Evolutionary conservation across 1,140 invertebrate species (phyloP).

Genomic region (Globodera ellingtonae): DNA sequence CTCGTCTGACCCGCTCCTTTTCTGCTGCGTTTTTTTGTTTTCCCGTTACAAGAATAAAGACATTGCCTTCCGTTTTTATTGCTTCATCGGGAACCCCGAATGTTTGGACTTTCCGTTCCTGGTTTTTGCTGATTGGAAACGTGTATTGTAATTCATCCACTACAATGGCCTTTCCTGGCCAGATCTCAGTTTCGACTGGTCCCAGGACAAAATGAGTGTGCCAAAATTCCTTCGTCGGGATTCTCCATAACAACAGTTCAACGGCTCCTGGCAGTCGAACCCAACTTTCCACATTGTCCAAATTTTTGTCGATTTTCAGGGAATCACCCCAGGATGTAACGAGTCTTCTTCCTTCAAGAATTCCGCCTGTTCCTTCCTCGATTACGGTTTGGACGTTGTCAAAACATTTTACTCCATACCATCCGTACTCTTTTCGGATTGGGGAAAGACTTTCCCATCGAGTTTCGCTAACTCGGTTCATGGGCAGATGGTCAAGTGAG

Average conservation of each 20-base stretch:
- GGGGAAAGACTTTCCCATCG: not conserved
- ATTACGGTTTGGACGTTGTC: not conserved
- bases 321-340: not conserved
- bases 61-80: too few relatives aligned
- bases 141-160: not conserved
- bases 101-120: too few relatives aligned
- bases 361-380: constrained; percentile 3
- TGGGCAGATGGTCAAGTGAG: not conserved
- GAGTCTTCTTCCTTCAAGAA: not conserved
- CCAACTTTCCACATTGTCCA: not conserved
- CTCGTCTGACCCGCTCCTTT: too few relatives aligned
- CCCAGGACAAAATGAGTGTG: not conserved
- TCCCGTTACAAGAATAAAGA: too few relatives aligned
- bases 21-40: too few relatives aligned
- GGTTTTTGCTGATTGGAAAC: not conserved
- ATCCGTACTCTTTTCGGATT: not conserved
- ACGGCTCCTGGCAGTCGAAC: not conserved
- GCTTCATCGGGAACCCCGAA: too few relatives aligned
- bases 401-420: not conserved
- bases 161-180: not conserved
- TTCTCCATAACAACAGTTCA: not conserved
- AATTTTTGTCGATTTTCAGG: not conserved
- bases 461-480: not conserved
- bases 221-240: not conserved
- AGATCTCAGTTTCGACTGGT: not conserved